A percentile compares a stretch with the other conserved stretches of the same genome.
Evolutionary conservation across 2,113 vertebrate genomes (phyloP).

Genomic region (Etheostoma cragini): DNA sequence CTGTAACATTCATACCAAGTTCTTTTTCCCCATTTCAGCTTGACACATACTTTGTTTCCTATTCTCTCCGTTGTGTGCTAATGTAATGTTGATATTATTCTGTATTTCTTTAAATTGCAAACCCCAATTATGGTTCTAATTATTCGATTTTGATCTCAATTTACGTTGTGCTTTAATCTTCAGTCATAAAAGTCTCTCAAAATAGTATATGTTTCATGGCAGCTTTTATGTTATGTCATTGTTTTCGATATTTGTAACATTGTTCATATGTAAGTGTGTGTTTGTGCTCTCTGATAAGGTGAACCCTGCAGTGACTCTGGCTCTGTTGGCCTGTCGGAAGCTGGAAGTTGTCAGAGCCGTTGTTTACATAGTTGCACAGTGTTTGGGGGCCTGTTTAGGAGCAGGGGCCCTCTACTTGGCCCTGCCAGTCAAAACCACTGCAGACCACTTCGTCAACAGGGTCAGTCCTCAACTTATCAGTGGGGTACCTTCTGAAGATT

Average conservation of each 20-base stretch:
- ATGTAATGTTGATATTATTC: too few relatives aligned
- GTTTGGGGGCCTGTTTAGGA: conserved; percentile 84
- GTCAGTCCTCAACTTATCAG: conserved; percentile 65
- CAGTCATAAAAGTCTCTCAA: too few relatives aligned
- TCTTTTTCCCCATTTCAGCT: too few relatives aligned
- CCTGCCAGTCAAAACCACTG: conserved; percentile 71
- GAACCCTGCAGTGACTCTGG: conserved; percentile 87
- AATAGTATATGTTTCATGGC: too few relatives aligned
- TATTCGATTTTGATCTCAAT: too few relatives aligned
- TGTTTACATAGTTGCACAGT: conserved; percentile 82
- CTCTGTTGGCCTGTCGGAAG: conserved; percentile 84
- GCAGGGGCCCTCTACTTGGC: conserved; percentile 76
- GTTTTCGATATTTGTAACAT: not conserved
- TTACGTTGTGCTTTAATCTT: too few relatives aligned
- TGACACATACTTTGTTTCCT: too few relatives aligned
- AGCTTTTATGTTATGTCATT: not conserved
- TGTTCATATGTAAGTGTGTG: not conserved
- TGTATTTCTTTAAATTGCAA: too few relatives aligned
- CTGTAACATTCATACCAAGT: too few relatives aligned
- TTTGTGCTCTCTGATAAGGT: conserved; percentile 71
- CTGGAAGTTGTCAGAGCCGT: conserved; percentile 79
- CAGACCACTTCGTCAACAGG: conserved; percentile 81
- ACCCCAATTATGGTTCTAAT: too few relatives aligned
- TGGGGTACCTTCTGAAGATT: not conserved
- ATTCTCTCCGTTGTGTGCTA: too few relatives aligned